Conservation (phyloP, 2,113 vertebrate genomes). For the Albula goreensis region DNA sequence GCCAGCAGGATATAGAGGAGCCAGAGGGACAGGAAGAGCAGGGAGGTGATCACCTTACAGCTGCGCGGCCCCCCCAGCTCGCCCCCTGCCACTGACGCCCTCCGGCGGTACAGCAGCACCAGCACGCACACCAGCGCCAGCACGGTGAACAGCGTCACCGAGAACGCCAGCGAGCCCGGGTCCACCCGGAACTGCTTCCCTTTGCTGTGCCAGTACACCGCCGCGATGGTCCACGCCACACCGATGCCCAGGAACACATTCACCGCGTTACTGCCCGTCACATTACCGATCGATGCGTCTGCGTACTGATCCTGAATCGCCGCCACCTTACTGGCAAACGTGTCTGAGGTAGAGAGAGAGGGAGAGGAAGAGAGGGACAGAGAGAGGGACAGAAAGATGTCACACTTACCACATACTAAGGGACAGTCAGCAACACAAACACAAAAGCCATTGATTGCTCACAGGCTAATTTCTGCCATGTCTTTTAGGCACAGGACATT, state of each 20-base stretch:
- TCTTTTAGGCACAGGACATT: no score
- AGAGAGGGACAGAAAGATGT: not conserved
- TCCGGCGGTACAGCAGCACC: slow-evolving; percentile 75
- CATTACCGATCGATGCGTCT: slow-evolving; percentile 80
- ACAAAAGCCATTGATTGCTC: no score
- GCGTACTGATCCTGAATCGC: slow-evolving; percentile 83
- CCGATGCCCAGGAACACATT: slow-evolving; percentile 83
- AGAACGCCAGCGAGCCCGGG: slow-evolving; percentile 78
- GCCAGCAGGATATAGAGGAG: slow-evolving; percentile 77
- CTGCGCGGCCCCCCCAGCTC: slow-evolving; percentile 79
- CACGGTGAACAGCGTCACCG: slow-evolving; percentile 78
- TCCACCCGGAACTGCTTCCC: slow-evolving; percentile 68
- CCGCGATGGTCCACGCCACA: slow-evolving; percentile 79
- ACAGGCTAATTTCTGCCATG: no score
- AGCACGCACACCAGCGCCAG: slow-evolving; percentile 66
- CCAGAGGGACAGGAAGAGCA: slow-evolving; percentile 73
- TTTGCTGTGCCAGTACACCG: slow-evolving; percentile 74
- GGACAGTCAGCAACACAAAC: no score
- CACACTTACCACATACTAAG: no score
- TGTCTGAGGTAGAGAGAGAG: slow-evolving; percentile 59
- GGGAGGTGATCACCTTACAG: slow-evolving; percentile 72
- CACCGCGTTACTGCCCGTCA: slow-evolving; percentile 81
- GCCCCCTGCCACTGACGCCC: slow-evolving; percentile 63
- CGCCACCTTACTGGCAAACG: slow-evolving; percentile 80
- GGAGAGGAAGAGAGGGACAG: not conserved